These are phyloP conservation scores for Tupiocoris notatus DNA, from an alignment of 2,888 invertebrate genomes.

Conservation along the genomic window DNA sequence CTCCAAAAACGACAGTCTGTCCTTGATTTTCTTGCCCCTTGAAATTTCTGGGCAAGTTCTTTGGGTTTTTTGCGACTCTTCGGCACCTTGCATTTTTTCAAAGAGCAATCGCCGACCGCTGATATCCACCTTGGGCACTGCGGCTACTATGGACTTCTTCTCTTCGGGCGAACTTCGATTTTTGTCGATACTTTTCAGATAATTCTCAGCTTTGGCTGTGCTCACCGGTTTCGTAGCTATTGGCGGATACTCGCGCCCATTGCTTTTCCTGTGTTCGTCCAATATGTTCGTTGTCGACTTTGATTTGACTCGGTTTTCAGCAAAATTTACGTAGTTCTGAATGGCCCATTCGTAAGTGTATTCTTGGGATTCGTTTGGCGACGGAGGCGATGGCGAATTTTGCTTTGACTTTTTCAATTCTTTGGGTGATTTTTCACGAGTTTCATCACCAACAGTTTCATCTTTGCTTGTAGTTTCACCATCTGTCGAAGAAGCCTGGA, in stretches of 20 bases:
- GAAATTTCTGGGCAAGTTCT: conserved; percentile 49
- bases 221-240: conserved; percentile 50
- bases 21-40: conserved; percentile 56
- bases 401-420: conserved; percentile 7
- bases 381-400: conserved; percentile 27
- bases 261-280: conserved; percentile 50
- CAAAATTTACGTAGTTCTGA: conserved; percentile 73
- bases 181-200: conserved; percentile 61
- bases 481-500: conserved; percentile 27
- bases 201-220: conserved; percentile 64
- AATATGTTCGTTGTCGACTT: conserved; percentile 49
- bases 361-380: conserved; percentile 57
- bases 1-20: conserved; percentile 56
- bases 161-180: conserved; percentile 52
- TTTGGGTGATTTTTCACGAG: conserved; percentile 7
- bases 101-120: conserved; percentile 79
- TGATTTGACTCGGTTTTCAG: conserved; percentile 63
- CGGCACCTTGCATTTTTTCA: conserved; percentile 58
- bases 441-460: not conserved
- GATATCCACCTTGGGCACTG: conserved; percentile 72
- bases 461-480: conserved; percentile 27
- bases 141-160: conserved; percentile 64
- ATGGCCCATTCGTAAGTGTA: conserved; percentile 87
- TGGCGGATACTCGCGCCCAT: conserved; percentile 45
- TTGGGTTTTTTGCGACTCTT: conserved; percentile 51